phyloP scores from a whole-genome alignment of 2,797 vertebrate genomes.

The Enteromius fasciolatus region DNA sequence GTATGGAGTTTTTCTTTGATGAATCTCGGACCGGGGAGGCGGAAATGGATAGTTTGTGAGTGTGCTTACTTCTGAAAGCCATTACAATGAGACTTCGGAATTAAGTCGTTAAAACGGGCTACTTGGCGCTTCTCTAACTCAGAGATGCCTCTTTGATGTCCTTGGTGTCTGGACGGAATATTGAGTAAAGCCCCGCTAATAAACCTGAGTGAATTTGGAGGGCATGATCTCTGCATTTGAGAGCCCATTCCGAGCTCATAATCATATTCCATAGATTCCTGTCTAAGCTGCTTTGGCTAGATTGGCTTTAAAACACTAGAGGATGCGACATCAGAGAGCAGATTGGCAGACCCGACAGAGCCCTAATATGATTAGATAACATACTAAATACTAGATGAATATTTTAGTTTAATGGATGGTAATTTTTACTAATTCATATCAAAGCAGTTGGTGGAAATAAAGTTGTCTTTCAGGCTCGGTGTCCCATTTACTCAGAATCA shows the following conservation, averaged over 20 bases:
- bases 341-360: constrained; percentile 26
- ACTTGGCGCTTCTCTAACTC: constrained; percentile 15
- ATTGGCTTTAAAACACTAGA: constrained; percentile 38
- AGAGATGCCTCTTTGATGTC: constrained; percentile 43
- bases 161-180: constrained; percentile 34
- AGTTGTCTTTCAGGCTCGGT: constrained; percentile 22
- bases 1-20: constrained; percentile 22
- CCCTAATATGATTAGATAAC: constrained; percentile 51
- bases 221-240: constrained; percentile 42
- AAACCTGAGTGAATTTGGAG: constrained; percentile 22
- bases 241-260: constrained; percentile 45
- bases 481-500: constrained; percentile 47
- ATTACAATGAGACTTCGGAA: constrained; percentile 29
- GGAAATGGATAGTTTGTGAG: background rate
- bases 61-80: constrained; percentile 29
- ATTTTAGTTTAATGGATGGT: constrained; percentile 31
- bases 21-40: background rate
- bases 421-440: constrained; percentile 33
- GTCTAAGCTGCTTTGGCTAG: constrained; percentile 43
- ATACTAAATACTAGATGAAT: constrained; percentile 50
- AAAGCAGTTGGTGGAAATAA: constrained; percentile 52
- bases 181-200: constrained; percentile 39
- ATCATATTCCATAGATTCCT: constrained; percentile 46
- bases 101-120: constrained; percentile 39
- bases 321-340: constrained; percentile 41